Conservation (phyloP, 2,888 invertebrate species). For the Eumacrocentrus americanus region DNA sequence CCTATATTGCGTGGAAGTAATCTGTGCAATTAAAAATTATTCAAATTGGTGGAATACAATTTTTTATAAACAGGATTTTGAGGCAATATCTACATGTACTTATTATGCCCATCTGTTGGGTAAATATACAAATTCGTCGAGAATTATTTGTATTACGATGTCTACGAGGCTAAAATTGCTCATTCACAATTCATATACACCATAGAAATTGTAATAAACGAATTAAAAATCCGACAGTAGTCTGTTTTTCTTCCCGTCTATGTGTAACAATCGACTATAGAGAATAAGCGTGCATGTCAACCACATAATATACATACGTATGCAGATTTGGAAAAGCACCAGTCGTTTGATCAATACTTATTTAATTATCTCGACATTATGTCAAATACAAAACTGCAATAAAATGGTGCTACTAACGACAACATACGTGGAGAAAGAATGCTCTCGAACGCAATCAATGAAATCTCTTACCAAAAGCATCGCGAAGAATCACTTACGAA, state of each 20-base stretch:
- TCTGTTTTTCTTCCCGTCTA: neutral
- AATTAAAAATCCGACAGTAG: neutral
- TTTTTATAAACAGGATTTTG: slow-evolving; percentile 15
- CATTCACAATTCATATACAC: slow-evolving; percentile 1
- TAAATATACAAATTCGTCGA: neutral
- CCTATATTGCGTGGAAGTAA: neutral
- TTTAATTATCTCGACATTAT: neutral
- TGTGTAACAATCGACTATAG: neutral
- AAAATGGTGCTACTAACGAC: slow-evolving; percentile 53
- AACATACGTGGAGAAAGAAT: slow-evolving; percentile 48
- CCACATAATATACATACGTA: neutral
- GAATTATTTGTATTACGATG: neutral
- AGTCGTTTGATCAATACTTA: slow-evolving; percentile 23
- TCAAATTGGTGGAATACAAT: neutral
- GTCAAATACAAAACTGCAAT: neutral
- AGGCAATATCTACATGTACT: slow-evolving; percentile 4
- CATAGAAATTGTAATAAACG: slow-evolving; percentile 1
- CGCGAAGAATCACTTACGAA: slow-evolving; percentile 46
- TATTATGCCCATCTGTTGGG: neutral
- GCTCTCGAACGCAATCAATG: slow-evolving; percentile 41
- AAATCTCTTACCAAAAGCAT: slow-evolving; percentile 49
- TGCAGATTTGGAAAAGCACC: too few species aligned
- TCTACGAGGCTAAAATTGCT: neutral
- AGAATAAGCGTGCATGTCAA: neutral
- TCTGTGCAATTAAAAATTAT: neutral